Conservation (phyloP, 2,888 invertebrate species). For the Pyrgus malvae region DNA sequence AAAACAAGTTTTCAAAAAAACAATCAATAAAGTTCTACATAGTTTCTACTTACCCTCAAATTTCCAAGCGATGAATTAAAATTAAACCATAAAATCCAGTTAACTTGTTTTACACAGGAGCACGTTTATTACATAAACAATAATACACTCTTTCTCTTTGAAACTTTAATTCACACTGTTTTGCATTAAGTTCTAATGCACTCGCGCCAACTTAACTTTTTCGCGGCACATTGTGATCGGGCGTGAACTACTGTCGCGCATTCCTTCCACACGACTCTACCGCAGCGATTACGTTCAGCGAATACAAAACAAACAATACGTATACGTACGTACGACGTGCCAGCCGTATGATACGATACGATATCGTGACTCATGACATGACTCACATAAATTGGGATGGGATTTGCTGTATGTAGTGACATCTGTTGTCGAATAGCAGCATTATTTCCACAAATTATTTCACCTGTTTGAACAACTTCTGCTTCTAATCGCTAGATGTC, state of each 20-base stretch:
- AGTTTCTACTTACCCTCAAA: constrained; percentile 17
- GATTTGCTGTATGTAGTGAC: constrained; percentile 34
- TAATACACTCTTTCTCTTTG: constrained; percentile 58
- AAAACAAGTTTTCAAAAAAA: too few relatives aligned
- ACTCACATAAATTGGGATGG: neutral
- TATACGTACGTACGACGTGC: too few relatives aligned
- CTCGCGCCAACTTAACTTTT: constrained; percentile 65
- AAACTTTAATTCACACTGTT: constrained; percentile 65
- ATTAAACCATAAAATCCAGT: constrained; percentile 48
- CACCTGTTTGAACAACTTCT: neutral
- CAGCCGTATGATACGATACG: too few relatives aligned
- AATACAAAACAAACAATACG: constrained; percentile 61
- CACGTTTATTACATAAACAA: constrained; percentile 53
- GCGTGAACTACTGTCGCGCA: constrained; percentile 57
- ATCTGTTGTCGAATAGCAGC: constrained; percentile 42
- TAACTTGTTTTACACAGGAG: constrained; percentile 50
- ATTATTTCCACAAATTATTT: neutral
- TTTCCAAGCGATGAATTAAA: constrained; percentile 1
- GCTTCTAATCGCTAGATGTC: neutral
- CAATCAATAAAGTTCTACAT: neutral
- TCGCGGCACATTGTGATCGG: constrained; percentile 60
- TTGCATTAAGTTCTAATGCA: constrained; percentile 55
- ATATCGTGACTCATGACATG: neutral
- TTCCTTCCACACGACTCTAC: constrained; percentile 61
- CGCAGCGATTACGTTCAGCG: constrained; percentile 59